Base-by-base conservation (phyloP, 2,888 invertebrate genomes). In the Cactoblastis cactorum region DNA sequence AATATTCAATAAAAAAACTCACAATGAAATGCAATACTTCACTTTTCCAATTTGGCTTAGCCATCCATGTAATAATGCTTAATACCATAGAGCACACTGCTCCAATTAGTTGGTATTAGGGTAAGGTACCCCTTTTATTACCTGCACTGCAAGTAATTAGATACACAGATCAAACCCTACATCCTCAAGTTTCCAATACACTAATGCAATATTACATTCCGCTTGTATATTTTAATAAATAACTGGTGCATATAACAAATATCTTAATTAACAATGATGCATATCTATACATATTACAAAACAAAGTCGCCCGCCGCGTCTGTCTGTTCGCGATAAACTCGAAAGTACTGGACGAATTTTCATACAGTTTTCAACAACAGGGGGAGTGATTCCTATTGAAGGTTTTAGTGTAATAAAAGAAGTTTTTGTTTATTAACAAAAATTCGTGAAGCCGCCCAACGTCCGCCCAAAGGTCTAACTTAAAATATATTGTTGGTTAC, bases 101-200 rank as follows among this genome's bases (percentile, higher is more conserved):
- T 57, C 46, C 43, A 52, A 55, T 55, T 35, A 43, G 15, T 35
- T 43, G 28, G 54, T 53, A 57, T 62, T 62, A 57, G 32, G 54
- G 50, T 57, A 54, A 60, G 60, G 47, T 45, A 51, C 43, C 43
- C 43, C 43, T 43, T 43, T 43, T 15, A 17, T 60, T 60, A 63
- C 63, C 58, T 61, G 57, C 35, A 53, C 58, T 61, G 57, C 35
- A 53, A 51, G 52, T 59, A 65, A 58, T 61, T 62, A 56, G 45
- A 17, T 48, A 45, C 57, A 59, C 49, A 51, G 18, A 53, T 54
- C 56, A 54, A 54, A 56, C 50, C 53, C 52, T 41, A 38, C 35
- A 52, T 32, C 17, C 9, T 24, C 12, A 4, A 33, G 33, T 53
- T 55, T 54, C 52, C 54, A 58, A 64, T 59, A 58, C 46, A 53